Base-by-base conservation (phyloP, 1,140 invertebrate species). In the Carposina sasakii region DNA sequence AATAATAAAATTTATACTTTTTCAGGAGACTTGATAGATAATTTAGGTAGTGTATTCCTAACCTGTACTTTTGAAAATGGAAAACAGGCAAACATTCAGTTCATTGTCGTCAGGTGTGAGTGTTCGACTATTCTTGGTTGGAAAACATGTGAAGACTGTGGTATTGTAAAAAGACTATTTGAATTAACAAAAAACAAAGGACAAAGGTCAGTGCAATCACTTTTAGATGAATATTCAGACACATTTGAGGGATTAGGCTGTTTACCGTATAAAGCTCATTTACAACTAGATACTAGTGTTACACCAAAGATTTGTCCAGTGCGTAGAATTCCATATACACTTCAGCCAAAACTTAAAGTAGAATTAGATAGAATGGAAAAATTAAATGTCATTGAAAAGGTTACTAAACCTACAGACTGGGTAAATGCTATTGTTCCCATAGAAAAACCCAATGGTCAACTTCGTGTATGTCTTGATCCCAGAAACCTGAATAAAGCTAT, bases 401-500 rank as follows among this genome's bases (percentile, higher is more conserved):
- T 81, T 30, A 59, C 63, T 44, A 52, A 64, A 28, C 65, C 60
- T 37, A 69, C 64, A 20, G 60, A 66, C 24, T 88, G 85, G 85
- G 66, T 73, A 9, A 66, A 74, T 43, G 72, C 71, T 15, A 56
- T 81, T 30, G 66, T 87, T 1, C 52, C 70, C 13, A 70, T 79
- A 9, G 52, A 59, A 34, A 87, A 87, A 56, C 36, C 52, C 17
- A 63, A 76, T 50, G 67, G 65, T 6, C 52, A 53, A 19, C 44
- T 81, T 4, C 50, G 84, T 17, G 23, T 87, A 0, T 85, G 77
- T 52, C 54, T 79, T n/a, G 81, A 88, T 52, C 78, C 75, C 8
- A 58, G 48, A 40, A 43, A 55, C 24, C 33, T 62, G 19, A 62
- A 62, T 46, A 21, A 40, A 20, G 26, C 19, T 10, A 55, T 56